phyloP scores from a whole-genome alignment of 2,888 invertebrate genomes.

The Ernsta delagoae region DNA sequence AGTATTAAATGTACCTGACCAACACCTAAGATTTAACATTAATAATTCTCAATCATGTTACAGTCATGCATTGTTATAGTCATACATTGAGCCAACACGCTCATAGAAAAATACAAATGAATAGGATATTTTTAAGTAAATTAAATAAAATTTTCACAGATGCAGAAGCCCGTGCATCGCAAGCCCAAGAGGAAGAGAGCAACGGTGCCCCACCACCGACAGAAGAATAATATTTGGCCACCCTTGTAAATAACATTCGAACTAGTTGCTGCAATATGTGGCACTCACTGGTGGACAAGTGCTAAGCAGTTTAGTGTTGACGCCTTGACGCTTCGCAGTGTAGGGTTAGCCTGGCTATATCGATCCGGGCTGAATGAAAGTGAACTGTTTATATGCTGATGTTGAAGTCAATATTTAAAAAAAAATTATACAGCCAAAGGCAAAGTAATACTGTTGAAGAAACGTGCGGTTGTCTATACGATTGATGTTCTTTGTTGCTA shows the following conservation, averaged over 20 bases:
- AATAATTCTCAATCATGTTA: no score
- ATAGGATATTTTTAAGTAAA: no score
- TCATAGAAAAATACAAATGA: no score
- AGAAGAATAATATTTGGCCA: constrained; percentile 84
- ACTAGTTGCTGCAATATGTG: constrained; percentile 75
- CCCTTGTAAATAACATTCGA: constrained; percentile 80
- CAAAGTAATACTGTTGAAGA: no score
- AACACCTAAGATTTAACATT: no score
- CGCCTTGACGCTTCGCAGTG: constrained; percentile 43
- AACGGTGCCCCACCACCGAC: constrained; percentile 59
- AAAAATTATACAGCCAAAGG: neutral
- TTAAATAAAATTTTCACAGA: constrained; percentile 52
- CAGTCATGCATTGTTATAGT: no score
- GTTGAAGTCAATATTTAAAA: neutral
- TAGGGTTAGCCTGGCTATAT: constrained; percentile 11
- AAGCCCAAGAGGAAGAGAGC: constrained; percentile 71
- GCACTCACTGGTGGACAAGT: constrained; percentile 69
- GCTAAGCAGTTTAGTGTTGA: constrained; percentile 53
- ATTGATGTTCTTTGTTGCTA: no score
- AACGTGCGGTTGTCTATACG: no score
- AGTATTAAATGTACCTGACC: neutral
- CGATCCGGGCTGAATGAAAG: neutral
- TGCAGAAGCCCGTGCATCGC: constrained; percentile 83
- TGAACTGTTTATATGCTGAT: neutral
- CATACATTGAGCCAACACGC: no score